phyloP scores from a whole-genome alignment of 2,797 vertebrate genomes.

The Yasuhikotakia modesta region DNA sequence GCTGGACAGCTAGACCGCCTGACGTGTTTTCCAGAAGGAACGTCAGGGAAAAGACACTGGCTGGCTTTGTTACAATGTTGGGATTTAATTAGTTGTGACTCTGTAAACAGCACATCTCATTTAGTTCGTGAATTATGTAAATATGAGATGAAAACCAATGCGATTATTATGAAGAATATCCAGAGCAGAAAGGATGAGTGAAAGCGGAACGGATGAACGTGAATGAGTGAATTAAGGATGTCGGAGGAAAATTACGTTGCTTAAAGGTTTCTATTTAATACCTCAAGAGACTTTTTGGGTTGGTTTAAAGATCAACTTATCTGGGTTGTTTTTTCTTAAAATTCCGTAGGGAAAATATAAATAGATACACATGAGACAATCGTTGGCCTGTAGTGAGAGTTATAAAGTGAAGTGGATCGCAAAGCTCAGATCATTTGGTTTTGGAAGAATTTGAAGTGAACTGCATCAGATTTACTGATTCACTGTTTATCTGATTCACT shows the following conservation, averaged over 20 bases:
- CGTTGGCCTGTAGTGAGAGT: too few species aligned
- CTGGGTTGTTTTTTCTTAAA: too few species aligned
- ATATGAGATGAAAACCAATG: slow-evolving; percentile 1
- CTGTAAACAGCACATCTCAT: slow-evolving; percentile 12
- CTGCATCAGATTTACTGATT: too few species aligned
- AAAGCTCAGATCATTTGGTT: too few species aligned
- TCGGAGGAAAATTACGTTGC: background rate
- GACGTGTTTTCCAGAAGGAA: background rate
- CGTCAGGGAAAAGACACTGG: slow-evolving; percentile 15
- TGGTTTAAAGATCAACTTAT: too few species aligned
- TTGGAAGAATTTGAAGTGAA: too few species aligned
- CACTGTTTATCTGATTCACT: too few species aligned
- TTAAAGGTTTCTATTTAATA: background rate
- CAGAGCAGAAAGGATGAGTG: too few species aligned
- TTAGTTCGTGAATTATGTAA: slow-evolving; percentile 38
- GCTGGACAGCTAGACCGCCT: background rate
- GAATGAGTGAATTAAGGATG: background rate
- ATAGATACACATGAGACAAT: too few species aligned
- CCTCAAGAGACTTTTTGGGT: background rate
- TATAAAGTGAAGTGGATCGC: too few species aligned
- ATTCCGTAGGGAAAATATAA: too few species aligned
- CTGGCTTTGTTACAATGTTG: slow-evolving; percentile 9
- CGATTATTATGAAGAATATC: too few species aligned
- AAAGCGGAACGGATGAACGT: background rate
- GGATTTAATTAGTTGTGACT: slow-evolving; percentile 24